A percentile compares a stretch with the other conserved stretches of the same genome.
Conservation (phyloP, 2,888 invertebrate genomes). For the Ptilodon capucinus region DNA sequence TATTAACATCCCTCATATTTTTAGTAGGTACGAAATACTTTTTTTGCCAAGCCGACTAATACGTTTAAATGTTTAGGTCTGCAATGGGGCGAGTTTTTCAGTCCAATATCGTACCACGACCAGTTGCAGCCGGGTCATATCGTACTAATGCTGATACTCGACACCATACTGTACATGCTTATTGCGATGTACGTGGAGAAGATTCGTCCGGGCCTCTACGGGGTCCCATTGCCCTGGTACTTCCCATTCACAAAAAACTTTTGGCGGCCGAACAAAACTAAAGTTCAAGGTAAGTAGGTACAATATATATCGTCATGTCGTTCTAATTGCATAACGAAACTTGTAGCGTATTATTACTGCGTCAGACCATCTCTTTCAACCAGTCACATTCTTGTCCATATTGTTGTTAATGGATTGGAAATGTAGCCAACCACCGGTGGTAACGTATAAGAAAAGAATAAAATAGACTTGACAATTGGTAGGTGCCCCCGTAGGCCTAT, state of each 20-base stretch:
- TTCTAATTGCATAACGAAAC: too few species aligned
- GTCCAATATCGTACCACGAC: slow-evolving; percentile 87
- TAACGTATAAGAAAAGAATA: too few species aligned
- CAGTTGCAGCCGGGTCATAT: slow-evolving; percentile 86
- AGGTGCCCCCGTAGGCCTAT: too few species aligned
- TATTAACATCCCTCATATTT: too few species aligned
- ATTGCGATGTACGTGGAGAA: slow-evolving; percentile 94
- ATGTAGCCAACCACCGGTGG: too few species aligned
- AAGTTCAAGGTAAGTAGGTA: slow-evolving; percentile 53
- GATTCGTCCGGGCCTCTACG: slow-evolving; percentile 92
- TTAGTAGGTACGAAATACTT: too few species aligned
- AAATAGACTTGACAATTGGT: too few species aligned
- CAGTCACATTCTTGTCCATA: too few species aligned
- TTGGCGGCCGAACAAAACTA: slow-evolving; percentile 74
- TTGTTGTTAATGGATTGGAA: too few species aligned
- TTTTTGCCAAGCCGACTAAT: not conserved
- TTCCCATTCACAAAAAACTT: slow-evolving; percentile 87
- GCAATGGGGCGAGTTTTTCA: slow-evolving; percentile 85
- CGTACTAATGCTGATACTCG: slow-evolving; percentile 87
- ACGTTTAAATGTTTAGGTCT: slow-evolving; percentile 67
- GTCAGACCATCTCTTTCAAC: too few species aligned
- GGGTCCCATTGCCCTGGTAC: slow-evolving; percentile 92
- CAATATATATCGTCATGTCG: too few species aligned
- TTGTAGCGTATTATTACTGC: too few species aligned
- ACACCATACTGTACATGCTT: slow-evolving; percentile 86